A percentile compares a stretch with the other conserved stretches of the same genome.
phyloP scores from a whole-genome alignment of 2,113 vertebrate species.

The Pseudonaja textilis region DNA sequence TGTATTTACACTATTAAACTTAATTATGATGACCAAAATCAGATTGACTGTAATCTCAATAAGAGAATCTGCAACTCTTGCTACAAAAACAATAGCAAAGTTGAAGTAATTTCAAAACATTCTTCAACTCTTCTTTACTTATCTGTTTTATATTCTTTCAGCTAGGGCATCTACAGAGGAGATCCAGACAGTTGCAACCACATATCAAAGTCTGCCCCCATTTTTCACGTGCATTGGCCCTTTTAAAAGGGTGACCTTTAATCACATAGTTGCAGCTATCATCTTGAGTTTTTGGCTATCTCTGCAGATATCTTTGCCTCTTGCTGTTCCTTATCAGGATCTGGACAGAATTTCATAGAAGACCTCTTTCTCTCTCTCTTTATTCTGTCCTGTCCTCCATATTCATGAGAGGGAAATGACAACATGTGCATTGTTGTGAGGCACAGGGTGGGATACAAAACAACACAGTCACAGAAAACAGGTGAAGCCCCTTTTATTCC shows the following conservation, averaged over 20 bases:
- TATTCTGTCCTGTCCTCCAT: neutral
- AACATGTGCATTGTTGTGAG: neutral
- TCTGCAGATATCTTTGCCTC: neutral
- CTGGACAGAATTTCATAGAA: neutral
- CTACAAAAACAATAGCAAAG: neutral
- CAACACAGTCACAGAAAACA: too few species aligned
- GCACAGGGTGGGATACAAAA: too few species aligned
- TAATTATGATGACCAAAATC: neutral
- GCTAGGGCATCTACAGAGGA: neutral
- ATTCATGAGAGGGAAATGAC: neutral
- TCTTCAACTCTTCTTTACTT: neutral
- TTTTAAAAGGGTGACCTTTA: neutral
- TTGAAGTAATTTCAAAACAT: neutral
- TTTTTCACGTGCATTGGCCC: neutral
- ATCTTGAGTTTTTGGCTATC: neutral
- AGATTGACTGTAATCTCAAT: neutral
- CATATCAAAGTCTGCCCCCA: neutral
- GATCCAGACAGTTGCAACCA: neutral
- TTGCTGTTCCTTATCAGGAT: neutral
- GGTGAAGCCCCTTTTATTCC: too few species aligned
- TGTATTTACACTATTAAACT: neutral
- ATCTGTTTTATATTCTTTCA: neutral
- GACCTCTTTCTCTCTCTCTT: neutral
- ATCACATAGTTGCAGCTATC: neutral
- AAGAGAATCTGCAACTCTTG: neutral